These are phyloP conservation scores for Neotoma lepida DNA, from an alignment of 2,113 vertebrate genomes.

Conservation along the genomic window DNA sequence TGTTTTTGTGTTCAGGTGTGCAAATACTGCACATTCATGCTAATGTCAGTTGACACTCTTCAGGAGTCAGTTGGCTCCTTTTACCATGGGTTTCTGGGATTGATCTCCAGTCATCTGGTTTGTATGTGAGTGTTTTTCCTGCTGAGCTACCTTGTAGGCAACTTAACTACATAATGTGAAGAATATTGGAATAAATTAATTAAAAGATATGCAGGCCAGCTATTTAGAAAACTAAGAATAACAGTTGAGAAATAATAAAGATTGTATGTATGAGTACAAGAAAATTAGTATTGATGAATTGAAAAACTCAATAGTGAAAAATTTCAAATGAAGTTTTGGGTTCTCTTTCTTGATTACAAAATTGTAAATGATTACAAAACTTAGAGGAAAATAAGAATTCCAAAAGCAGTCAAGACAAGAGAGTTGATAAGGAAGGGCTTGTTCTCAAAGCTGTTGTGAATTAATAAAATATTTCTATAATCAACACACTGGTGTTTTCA, in stretches of 20 bases:
- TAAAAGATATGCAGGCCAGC: not conserved
- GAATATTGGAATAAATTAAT: not conserved
- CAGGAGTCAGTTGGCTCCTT: not conserved
- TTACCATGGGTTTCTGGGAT: not conserved
- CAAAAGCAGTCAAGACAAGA: not conserved
- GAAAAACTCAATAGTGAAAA: not conserved
- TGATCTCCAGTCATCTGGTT: not conserved
- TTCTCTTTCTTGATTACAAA: not conserved
- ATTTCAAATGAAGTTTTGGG: not conserved
- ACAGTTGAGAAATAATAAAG: not conserved
- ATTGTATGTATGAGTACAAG: not conserved
- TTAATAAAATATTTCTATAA: not conserved
- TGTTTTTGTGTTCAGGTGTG: no score
- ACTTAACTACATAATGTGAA: not conserved
- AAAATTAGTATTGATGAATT: not conserved
- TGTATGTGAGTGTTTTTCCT: not conserved
- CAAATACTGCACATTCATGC: no score
- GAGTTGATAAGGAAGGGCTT: not conserved
- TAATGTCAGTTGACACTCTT: not conserved
- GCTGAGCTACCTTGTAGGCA: not conserved
- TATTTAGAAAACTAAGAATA: not conserved
- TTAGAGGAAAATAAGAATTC: not conserved
- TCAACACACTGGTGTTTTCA: not conserved
- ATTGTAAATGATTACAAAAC: not conserved
- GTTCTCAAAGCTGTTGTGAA: not conserved